phyloP scores from a whole-genome alignment of 2,888 invertebrate species.

The Hoplodrina ambigua region DNA sequence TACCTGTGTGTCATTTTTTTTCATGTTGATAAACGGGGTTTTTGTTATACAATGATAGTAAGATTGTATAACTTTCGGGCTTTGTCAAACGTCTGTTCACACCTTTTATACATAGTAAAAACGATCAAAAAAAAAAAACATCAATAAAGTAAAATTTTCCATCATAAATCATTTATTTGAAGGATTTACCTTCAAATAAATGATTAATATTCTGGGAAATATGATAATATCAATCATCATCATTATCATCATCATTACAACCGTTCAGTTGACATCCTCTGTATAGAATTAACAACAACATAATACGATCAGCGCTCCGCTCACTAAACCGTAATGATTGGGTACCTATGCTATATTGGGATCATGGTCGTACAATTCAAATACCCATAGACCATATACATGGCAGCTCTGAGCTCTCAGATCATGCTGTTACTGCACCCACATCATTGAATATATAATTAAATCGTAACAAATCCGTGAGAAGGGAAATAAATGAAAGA shows the following conservation, averaged over 20 bases:
- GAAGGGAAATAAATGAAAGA: no score
- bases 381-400: conserved; percentile 20
- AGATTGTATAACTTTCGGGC: no score
- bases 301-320: conserved; percentile 27
- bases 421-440: conserved; percentile 8
- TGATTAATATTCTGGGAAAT: neutral
- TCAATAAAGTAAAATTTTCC: no score
- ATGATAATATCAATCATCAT: neutral
- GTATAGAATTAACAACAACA: neutral
- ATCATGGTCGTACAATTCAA: conserved; percentile 27
- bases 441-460: neutral
- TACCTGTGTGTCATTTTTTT: no score
- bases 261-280: neutral
- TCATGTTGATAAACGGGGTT: no score
- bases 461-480: neutral
- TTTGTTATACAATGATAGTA: no score
- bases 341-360: neutral
- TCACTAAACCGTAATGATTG: conserved; percentile 40
- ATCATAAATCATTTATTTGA: no score
- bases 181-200: neutral
- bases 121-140: no score
- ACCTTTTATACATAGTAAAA: no score
- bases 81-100: no score
- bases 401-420: conserved; percentile 4
- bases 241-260: neutral